phyloP scores from a whole-genome alignment of 2,888 invertebrate species.

The Imbricaverruca yamaguchii region DNA sequence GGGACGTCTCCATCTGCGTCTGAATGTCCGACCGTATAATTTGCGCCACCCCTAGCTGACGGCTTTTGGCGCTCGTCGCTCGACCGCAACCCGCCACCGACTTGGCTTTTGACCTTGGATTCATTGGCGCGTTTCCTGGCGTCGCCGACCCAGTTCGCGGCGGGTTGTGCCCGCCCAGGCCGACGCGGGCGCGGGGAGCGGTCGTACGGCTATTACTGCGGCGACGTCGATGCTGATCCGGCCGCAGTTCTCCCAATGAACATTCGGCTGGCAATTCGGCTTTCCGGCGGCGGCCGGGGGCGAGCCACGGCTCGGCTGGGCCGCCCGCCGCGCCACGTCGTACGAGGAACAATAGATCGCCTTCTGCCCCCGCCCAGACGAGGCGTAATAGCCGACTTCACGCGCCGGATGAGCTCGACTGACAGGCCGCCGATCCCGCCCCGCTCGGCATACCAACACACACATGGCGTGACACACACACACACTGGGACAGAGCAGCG shows the following conservation, averaged over 20 bases:
- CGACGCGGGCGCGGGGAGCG: neutral
- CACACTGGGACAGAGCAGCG: neutral
- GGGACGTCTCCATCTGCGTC: neutral
- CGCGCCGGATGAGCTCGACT: neutral
- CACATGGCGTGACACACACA: too few species aligned
- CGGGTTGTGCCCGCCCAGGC: neutral
- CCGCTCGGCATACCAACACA: neutral
- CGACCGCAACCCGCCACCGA: too few species aligned
- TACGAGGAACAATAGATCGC: neutral
- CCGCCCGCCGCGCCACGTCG: too few species aligned
- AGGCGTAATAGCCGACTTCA: conserved; percentile 7
- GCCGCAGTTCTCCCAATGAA: neutral
- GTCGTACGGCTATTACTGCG: too few species aligned
- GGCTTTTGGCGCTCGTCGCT: neutral
- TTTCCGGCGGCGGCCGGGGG: neutral
- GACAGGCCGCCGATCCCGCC: neutral
- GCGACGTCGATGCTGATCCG: neutral
- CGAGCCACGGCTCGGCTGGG: too few species aligned
- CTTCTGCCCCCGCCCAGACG: neutral
- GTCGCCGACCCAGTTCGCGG: neutral
- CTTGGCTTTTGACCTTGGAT: neutral
- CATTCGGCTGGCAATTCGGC: neutral
- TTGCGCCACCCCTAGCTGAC: neutral
- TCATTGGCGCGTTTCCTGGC: neutral
- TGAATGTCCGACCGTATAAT: neutral